Base-by-base conservation (phyloP, 2,797 vertebrate species). In the Coranthus polyacanthus region DNA sequence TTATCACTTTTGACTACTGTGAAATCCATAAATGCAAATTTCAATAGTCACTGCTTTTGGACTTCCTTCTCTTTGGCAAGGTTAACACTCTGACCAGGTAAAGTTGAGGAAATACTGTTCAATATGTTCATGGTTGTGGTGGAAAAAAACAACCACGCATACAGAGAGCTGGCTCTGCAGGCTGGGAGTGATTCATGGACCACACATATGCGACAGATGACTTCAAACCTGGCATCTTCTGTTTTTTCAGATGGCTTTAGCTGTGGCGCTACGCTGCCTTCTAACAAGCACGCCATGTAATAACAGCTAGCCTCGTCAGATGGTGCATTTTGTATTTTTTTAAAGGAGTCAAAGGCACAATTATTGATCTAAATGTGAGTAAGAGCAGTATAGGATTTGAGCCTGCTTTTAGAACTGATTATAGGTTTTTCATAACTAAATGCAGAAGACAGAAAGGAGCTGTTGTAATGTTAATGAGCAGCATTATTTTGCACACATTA, bases 141-240 rank as follows among this genome's bases (percentile, higher is more conserved):
- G 78, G 87, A 91, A 89, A 91, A 22, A 39, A 90, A 90, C 84
- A 86, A 75, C 38, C 52, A 53, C 64, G 68, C 42, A 66, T 61
- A 70, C 66, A 84, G 78, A 79, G 82, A 74, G 82, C 81, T 84
- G 74, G 66, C 50, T 79, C 85, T 81, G 63, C 75, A 77, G 80
- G 65, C 57, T 45, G 5, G 11, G 22, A 68, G 66, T 86, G 87
- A 89, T 87, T 88, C 81, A 89, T 79, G 54, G 22, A 62, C 72
- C 41, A 52, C 75, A 58, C 47, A 57, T 63, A 76, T 44, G 17
- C n/a, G 29, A 64, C 76, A 64, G 75, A 84, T 78, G 79, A 81
- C 68, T 85, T 85, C 61, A 80, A 83, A 75, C 49, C 50, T 56
- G 50, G 32, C 68, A 68, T 85, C 57, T 43, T 76, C 61, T 26